These are phyloP conservation scores for Monopterus albus DNA, from an alignment of 2,113 vertebrate species.

Conservation along the genomic window DNA sequence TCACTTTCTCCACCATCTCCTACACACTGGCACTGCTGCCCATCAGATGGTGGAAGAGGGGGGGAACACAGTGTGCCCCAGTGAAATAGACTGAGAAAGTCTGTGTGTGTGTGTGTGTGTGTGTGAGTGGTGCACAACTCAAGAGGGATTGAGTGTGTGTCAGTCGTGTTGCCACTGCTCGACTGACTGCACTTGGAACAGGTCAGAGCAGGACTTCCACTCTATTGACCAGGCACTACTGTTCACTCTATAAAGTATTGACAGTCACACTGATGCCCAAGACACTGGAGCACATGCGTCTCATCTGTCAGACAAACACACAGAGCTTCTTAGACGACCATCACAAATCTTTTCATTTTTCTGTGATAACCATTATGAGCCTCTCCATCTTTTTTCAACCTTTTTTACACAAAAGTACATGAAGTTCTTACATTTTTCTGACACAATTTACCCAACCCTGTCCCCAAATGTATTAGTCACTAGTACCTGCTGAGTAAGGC, in stretches of 20 bases:
- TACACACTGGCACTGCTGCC: constrained; percentile 48
- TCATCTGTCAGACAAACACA: constrained; percentile 47
- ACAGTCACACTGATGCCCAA: constrained; percentile 55
- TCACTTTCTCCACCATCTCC: constrained; percentile 40
- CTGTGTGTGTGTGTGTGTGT: constrained; percentile 17
- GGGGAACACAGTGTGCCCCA: constrained; percentile 10
- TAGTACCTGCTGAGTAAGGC: not conserved
- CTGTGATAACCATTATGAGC: not conserved
- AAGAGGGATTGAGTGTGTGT: constrained; percentile 67
- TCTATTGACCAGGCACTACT: constrained; percentile 70
- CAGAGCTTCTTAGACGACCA: constrained; percentile 22
- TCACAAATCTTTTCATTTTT: constrained; percentile 27
- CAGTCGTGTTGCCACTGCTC: constrained; percentile 67
- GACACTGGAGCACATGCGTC: constrained; percentile 48
- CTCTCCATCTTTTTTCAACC: constrained; percentile 8
- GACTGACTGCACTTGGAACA: constrained; percentile 77
- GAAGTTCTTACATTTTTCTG: not conserved
- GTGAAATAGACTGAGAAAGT: constrained; percentile 30
- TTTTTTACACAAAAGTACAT: not conserved
- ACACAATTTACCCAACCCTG: not conserved
- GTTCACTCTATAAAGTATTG: constrained; percentile 78
- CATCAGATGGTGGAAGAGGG: constrained; percentile 41
- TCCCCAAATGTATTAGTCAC: constrained; percentile 3
- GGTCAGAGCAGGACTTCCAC: constrained; percentile 77
- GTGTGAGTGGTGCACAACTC: constrained; percentile 16